Evolutionary conservation across 2,888 invertebrate genomes (phyloP).

Genomic region (Acanthopleura granulata): DNA sequence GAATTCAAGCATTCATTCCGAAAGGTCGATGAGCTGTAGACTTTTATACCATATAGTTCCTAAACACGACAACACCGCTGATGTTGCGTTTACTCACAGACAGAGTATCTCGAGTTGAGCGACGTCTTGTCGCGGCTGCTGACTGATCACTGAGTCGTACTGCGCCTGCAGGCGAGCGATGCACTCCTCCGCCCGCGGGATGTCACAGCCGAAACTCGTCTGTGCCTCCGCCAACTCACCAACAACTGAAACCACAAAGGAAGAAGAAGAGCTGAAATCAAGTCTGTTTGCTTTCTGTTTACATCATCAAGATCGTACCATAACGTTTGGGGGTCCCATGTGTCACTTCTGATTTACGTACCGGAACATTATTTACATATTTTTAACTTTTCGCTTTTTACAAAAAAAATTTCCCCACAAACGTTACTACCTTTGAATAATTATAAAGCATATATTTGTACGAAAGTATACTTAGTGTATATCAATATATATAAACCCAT

Average conservation of each 20-base stretch:
- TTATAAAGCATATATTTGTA: slow-evolving; percentile 7
- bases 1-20: no score
- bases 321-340: no score
- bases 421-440: background rate
- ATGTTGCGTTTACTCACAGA: slow-evolving; percentile 3
- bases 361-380: background rate
- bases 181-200: slow-evolving; percentile 2
- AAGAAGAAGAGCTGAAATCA: no score
- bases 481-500: no score
- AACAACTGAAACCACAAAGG: background rate
- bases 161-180: slow-evolving; percentile 12
- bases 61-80: background rate
- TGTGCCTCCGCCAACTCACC: background rate
- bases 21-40: no score
- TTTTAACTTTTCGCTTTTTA: background rate
- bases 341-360: background rate
- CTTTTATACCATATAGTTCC: no score
- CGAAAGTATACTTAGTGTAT: no score
- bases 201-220: slow-evolving; percentile 8
- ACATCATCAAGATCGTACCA: no score
- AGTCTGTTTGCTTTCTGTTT: no score
- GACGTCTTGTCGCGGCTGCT: background rate
- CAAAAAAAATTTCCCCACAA: background rate
- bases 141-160: slow-evolving; percentile 13
- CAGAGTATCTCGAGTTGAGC: background rate